Evolutionary conservation across 2,888 invertebrate genomes (phyloP), one percentile per base, ranked within the genome.

Genomic region (Acrobasis repandana): DNA sequence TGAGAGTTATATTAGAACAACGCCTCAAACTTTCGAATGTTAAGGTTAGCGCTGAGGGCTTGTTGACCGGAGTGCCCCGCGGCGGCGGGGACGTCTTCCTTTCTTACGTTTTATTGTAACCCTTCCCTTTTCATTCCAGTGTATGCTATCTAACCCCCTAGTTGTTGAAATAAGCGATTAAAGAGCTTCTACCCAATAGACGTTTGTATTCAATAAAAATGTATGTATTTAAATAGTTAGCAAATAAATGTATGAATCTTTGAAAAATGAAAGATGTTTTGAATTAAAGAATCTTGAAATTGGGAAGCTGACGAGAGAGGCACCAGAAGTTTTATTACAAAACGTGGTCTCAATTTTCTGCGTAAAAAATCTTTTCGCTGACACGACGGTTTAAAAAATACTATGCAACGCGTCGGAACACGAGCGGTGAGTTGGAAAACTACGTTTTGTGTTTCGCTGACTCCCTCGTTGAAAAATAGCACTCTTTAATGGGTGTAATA

Each of bases 51-150:
- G 52, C 47, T 56, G 52, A 33, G 9, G 59, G 59, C 16, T 15
- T 51, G n/a, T 51, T 59, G 15, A 47, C 49, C 18, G 56, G 50
- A 20, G 34, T 1, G 34, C 36, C 38, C 38, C 54, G 36, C n/a
- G 18, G 2, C 15, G 18, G 16, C 34, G 16, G 38, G 54, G 38
- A 14, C 54, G 71, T 70, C 70, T 72, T 71, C 71, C 70, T 69
- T 65, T 67, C 61, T 63, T 63, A 63, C 58, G 38, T 57, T 60
- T n/a, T 66, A 63, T 62, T 67, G 66, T 60, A 63, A 64, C 63
- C 64, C 61, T 68, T 68, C 71, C 73, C 69, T 69, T 79, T 77
- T 73, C 82, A 83, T 84, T 83, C 84, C 84, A 80, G 67, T 71
- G 67, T 71, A 72, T 70, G 71, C 67, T 70, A 67, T 62, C 61